Evolutionary conservation across 92 coral and sea anemone genomes (phyloP).

Genomic region (Pocillopora meandrina): DNA sequence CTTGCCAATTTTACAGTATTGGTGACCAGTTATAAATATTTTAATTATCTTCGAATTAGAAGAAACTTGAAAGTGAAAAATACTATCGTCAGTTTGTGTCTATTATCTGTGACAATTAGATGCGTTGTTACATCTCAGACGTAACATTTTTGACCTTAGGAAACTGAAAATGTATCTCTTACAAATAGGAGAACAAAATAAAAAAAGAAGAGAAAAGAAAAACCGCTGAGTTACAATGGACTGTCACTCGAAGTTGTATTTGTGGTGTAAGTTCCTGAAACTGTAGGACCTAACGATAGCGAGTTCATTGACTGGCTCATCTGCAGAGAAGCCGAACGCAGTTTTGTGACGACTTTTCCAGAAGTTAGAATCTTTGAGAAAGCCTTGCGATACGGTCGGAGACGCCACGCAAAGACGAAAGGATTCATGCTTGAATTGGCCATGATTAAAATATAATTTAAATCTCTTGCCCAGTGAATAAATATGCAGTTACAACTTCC

Average conservation of each 20-base stretch:
- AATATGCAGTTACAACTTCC: conserved; percentile 61
- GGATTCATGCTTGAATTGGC: conserved; percentile 72
- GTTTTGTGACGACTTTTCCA: conserved; percentile 17
- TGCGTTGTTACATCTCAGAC: too few species aligned
- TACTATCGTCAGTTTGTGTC: too few species aligned
- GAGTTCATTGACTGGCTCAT: conserved; percentile 9
- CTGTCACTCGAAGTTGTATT: not conserved
- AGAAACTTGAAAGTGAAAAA: too few species aligned
- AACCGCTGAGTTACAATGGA: not conserved
- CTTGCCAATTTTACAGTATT: not conserved
- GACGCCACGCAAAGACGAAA: conserved; percentile 67
- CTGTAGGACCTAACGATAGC: not conserved
- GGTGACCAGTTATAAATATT: not conserved
- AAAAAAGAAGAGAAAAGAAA: too few species aligned
- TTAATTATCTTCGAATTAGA: too few species aligned
- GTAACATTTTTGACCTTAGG: too few species aligned
- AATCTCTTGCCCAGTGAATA: conserved; percentile 68
- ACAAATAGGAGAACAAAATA: too few species aligned
- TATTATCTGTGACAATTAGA: too few species aligned
- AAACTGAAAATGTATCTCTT: too few species aligned
- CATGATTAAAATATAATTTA: conserved; percentile 44
- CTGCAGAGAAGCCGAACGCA: conserved; percentile 27
- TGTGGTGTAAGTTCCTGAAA: not conserved
- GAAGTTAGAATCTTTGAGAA: conserved; percentile 66
- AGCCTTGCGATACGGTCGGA: conserved; percentile 57